Evolutionary conservation across 2,888 invertebrate genomes (phyloP), one percentile per base, ranked within the genome.

Genomic region (Folsomia manolachei): DNA sequence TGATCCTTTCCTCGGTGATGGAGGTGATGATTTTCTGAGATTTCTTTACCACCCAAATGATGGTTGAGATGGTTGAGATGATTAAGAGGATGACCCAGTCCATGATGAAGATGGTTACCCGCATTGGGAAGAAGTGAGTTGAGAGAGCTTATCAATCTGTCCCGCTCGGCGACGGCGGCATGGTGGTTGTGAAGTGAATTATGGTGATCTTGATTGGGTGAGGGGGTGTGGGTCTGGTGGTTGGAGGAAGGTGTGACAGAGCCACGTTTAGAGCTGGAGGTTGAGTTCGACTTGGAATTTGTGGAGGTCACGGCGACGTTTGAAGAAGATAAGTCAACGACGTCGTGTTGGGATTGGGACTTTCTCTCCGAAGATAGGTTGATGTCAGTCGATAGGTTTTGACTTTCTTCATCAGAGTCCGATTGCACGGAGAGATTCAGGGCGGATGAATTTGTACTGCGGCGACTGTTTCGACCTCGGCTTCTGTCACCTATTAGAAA

Each of bases 31-130:
- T 63, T 66, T 63, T 75, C 18, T 77, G 77, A 56, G 56, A 7
- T 56, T 56, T 67, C 75, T 76, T 11, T 66, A 71, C 66, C 73
- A 72, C 53, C 74, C 74, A 23, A 67, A 70, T n/a, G 63, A 69
- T 66, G 52, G 65, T 71, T 51, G 71, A 71, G 27, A 66, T 76
- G 74, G 61, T 76, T 27, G n/a, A 27, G 64, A 23, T 39, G 52
- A 9, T n/a, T 39, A 2, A 64, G 26, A 18, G 27, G 64, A 7
- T 27, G 26, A n/a, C 51, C 65, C 63, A 69, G 53, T 72, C 69
- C 23, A 66, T 76, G 74, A 56, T 76, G 19, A 2, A 27, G 27
- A 23, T 39, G 52, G 21, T 66, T 39, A n/a, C 19, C 52, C 2
- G 24, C 63, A 11, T 25, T 23, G 11, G 63, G 63, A 63, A 23